These are phyloP conservation scores for Temnothorax rugatulus DNA, from an alignment of 2,888 invertebrate species.

Conservation along the genomic window DNA sequence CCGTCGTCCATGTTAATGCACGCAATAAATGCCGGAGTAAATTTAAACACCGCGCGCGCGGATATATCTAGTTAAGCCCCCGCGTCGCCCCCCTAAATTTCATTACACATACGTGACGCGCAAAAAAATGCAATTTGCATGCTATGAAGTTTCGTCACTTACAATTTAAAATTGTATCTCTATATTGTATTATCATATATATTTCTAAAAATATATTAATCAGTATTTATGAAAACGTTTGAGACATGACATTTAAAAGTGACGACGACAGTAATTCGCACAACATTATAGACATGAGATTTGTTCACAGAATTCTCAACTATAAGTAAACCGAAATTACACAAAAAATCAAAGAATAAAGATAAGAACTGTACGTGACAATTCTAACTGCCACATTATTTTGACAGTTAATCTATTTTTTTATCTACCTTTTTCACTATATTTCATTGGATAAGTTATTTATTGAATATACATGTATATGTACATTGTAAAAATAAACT, in stretches of 20 bases:
- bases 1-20: conserved; percentile 45
- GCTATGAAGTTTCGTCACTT: not conserved
- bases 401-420: not conserved
- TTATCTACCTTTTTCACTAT: not conserved
- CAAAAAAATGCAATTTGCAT: conserved; percentile 33
- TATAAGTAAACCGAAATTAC: too few species aligned
- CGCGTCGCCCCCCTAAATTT: conserved; percentile 18
- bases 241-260: not conserved
- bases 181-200: not conserved
- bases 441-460: not conserved
- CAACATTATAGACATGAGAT: not conserved
- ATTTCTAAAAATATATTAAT: not conserved
- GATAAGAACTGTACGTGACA: too few species aligned
- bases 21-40: conserved; percentile 47
- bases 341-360: too few species aligned
- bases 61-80: conserved; percentile 23
- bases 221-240: not conserved
- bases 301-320: not conserved
- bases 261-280: not conserved
- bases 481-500: not conserved
- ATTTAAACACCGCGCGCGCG: conserved; percentile 38
- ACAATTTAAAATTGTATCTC: not conserved
- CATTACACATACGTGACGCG: conserved; percentile 24
- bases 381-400: not conserved
- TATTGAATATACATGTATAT: not conserved